A percentile compares a stretch with the other conserved stretches of the same genome.
These are phyloP conservation scores for Phyllotis vaccarum DNA, from an alignment of 2,797 vertebrate genomes.

Conservation along the genomic window DNA sequence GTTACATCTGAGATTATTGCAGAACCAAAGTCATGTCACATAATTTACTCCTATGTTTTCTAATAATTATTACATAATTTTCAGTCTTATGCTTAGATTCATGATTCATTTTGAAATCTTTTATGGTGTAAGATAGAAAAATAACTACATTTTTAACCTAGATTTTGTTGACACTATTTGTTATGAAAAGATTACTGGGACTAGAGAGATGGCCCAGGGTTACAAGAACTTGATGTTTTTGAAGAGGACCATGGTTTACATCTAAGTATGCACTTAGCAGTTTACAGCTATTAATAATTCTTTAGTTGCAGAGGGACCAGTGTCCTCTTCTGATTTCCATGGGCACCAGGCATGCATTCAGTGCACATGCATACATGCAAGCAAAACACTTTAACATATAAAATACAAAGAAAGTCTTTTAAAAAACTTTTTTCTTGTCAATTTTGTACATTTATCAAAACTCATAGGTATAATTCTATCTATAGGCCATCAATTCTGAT, in stretches of 20 bases:
- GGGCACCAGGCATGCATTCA: neutral
- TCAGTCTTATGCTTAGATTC: neutral
- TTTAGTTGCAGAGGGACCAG: neutral
- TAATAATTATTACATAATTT: neutral
- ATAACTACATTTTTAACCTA: neutral
- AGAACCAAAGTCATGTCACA: neutral
- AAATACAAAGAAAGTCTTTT: neutral
- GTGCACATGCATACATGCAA: neutral
- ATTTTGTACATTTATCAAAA: slow-evolving; percentile 5
- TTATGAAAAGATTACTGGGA: neutral
- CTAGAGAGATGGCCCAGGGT: too few species aligned
- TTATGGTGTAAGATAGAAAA: neutral
- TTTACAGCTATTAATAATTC: neutral
- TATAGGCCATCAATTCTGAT: slow-evolving; percentile 21
- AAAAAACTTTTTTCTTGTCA: slow-evolving; percentile 15
- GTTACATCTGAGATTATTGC: neutral
- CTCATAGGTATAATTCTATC: neutral
- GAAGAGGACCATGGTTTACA: neutral
- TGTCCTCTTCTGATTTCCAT: neutral
- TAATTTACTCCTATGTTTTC: slow-evolving; percentile 13
- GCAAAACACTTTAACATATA: neutral
- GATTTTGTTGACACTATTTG: neutral
- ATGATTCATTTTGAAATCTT: slow-evolving; percentile 28
- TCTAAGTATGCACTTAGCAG: neutral
- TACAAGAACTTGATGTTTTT: neutral